Evolutionary conservation across 2,113 vertebrate species (phyloP).

Genomic region (Glareola pratincola): DNA sequence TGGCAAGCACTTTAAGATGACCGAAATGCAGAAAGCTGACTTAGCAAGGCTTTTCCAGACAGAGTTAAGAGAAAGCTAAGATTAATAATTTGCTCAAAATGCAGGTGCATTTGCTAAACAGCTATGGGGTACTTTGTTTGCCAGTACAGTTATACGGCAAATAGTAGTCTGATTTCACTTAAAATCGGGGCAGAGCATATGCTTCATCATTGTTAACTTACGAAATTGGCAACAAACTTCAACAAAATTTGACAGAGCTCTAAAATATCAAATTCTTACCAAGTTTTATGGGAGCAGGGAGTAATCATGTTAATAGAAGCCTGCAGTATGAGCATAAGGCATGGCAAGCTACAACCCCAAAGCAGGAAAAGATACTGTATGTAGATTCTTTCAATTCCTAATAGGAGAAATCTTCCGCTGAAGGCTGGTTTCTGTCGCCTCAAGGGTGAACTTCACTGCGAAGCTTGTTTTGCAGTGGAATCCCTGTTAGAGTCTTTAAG

Average conservation of each 20-base stretch:
- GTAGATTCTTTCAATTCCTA: not conserved
- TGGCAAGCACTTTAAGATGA: not conserved
- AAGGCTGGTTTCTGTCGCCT: not conserved
- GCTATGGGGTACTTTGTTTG: not conserved
- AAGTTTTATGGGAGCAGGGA: not conserved
- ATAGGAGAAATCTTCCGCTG: not conserved
- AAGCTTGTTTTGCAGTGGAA: not conserved
- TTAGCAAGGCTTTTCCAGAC: not conserved
- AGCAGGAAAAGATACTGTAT: not conserved
- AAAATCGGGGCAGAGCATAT: accelerated
- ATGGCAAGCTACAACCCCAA: not conserved
- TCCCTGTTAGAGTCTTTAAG: not conserved
- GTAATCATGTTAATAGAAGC: not conserved
- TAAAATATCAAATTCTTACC: not conserved
- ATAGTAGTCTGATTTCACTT: not conserved
- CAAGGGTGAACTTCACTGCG: not conserved
- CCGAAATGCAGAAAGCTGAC: not conserved
- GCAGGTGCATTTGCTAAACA: not conserved
- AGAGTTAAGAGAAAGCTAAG: not conserved
- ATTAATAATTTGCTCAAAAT: not conserved
- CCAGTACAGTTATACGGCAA: not conserved
- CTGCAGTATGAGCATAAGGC: not conserved
- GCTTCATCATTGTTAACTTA: not conserved
- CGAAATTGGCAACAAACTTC: not conserved
- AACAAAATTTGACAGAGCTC: not conserved